Base-by-base conservation (phyloP, 2,797 vertebrate genomes). In the Melanotaenia maccullochi region DNA sequence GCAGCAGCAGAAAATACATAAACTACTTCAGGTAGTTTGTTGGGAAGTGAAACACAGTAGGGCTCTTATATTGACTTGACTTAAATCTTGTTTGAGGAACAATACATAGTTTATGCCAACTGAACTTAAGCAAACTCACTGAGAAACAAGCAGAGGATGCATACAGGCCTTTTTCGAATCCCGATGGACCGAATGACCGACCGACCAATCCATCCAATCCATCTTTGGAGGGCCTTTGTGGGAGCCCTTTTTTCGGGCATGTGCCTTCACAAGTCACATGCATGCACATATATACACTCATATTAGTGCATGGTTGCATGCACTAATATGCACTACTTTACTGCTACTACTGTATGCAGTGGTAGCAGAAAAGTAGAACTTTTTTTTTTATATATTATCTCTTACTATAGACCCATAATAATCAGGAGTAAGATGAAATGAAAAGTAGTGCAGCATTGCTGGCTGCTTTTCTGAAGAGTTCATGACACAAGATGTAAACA, bases 381-480 rank as follows among this genome's bases (percentile, higher is more conserved):
- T n/a, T n/a, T n/a, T n/a, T n/a, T n/a, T n/a, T n/a, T n/a, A n/a
- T n/a, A 25, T 25, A 25, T 76, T 82, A 85, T 86, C 75, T 89
- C 83, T 89, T 71, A 85, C 73, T 71, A 73, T 66, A 70, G 63
- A 76, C 58, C 73, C 28, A n/a, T 30, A 76, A 63, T 73, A 87
- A 87, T 81, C 75, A 85, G 72, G 52, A 77, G 75, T 71, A 40
- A 81, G 60, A 78, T n/a, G 57, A 73, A 83, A 85, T 73, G 58
- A 78, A 76, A 83, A 66, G 62, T 5, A 77, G 51, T 64, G 51
- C 56, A 20, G 64, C 25, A 12, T 35, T 47, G 62, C 68, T 65
- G 73, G 56, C 66, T 68, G 38, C 62, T 75, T 82, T 76, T 81
- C 57, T 12, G 71, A 85, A 74, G 63, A 86, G 78, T 79, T 85